Evolutionary conservation across 2,113 vertebrate genomes (phyloP).

Genomic region (Rafetus swinhoei): DNA sequence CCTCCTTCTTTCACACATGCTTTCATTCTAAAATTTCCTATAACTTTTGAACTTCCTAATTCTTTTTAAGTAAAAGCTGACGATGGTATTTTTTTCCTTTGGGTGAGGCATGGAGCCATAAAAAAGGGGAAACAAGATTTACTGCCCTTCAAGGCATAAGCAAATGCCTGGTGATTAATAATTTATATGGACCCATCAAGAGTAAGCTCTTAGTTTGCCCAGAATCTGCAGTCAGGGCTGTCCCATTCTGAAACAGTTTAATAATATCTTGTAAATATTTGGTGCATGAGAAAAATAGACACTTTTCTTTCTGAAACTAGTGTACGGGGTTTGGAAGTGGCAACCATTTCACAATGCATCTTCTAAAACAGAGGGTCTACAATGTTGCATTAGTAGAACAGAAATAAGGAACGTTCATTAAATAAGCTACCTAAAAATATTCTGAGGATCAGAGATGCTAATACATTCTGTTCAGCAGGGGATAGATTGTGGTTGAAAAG

Average conservation of each 20-base stretch:
- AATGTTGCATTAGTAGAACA: neutral
- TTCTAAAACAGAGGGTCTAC: neutral
- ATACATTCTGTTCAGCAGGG: neutral
- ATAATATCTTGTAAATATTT: neutral
- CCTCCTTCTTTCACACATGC: constrained; percentile 34
- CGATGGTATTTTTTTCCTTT: constrained; percentile 42
- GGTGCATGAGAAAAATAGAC: neutral
- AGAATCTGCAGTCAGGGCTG: neutral
- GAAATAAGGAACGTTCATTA: neutral
- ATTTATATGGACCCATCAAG: neutral
- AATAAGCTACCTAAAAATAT: neutral
- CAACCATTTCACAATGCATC: neutral
- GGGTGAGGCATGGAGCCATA: constrained; percentile 18
- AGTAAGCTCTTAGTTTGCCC: neutral
- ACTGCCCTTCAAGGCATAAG: neutral
- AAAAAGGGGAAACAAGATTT: constrained; percentile 40
- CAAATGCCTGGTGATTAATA: neutral
- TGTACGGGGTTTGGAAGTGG: neutral
- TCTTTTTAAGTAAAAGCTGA: constrained; percentile 69
- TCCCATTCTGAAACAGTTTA: neutral
- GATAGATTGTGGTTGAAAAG: neutral
- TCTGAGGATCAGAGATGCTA: neutral
- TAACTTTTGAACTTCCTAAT: constrained; percentile 57
- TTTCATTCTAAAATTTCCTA: constrained; percentile 36
- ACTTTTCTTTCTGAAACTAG: neutral